Evolutionary conservation across 2,888 invertebrate species (phyloP).

Genomic region (Scaptomyza caliginosa): DNA sequence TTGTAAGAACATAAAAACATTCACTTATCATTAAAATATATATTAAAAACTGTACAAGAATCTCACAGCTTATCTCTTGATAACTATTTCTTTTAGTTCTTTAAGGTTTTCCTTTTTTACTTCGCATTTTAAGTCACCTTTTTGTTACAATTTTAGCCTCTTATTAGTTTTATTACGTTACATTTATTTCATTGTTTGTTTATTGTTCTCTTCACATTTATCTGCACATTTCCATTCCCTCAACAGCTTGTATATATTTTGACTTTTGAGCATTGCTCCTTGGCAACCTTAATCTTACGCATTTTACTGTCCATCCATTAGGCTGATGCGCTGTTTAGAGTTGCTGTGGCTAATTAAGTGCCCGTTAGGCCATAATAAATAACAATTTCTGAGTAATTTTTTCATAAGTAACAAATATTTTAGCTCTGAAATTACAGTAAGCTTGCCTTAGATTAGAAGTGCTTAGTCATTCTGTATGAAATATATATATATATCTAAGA

Average conservation of each 20-base stretch:
- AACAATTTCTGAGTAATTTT: slow-evolving; percentile 45
- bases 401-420: slow-evolving; percentile 11
- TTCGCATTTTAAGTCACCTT: background rate
- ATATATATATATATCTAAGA: too few relatives aligned
- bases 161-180: slow-evolving; percentile 12
- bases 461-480: slow-evolving; percentile 8
- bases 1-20: background rate
- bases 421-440: background rate
- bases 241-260: background rate
- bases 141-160: background rate
- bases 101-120: background rate
- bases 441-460: slow-evolving; percentile 1
- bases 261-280: slow-evolving; percentile 19
- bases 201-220: background rate
- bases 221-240: background rate
- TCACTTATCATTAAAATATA: too few relatives aligned
- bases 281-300: slow-evolving; percentile 36
- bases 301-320: slow-evolving; percentile 41
- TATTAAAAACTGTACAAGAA: too few relatives aligned
- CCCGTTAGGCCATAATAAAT: slow-evolving; percentile 51
- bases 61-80: too few relatives aligned
- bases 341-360: slow-evolving; percentile 66
- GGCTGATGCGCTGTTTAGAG: slow-evolving; percentile 9
- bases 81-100: too few relatives aligned
- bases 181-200: slow-evolving; percentile 16